Base-by-base conservation (phyloP, 2,888 invertebrate genomes). In the Eurois occulta region DNA sequence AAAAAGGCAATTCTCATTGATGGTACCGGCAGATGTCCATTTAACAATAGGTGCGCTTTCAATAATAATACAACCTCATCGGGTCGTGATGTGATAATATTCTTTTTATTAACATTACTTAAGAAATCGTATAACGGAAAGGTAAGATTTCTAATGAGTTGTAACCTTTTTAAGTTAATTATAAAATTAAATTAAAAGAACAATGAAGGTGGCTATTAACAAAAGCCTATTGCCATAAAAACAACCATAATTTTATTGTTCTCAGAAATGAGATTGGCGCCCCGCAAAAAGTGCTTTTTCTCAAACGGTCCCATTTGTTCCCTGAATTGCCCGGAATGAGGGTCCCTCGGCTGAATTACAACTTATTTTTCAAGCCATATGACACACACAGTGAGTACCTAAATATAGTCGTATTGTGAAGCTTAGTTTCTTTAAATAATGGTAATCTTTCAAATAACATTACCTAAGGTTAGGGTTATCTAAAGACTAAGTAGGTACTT, bases 201-300 rank as follows among this genome's bases (percentile, higher is more conserved):
- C n/a, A 76, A 77, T 78, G 74, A 52, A 66, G 62, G 24, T 60
- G 69, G 32, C 62, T 69, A 79, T 85, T 84, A 81, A 78, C 72
- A 78, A 84, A 85, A 82, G 82, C 82, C 84, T 83, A 82, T 81
- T 69, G 78, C 78, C 73, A 89, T 86, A 87, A 88, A 84, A 87
- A 87, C 87, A 87, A 89, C 90, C 75, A 67, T 84, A 67, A 89
- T 89, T 90, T 66, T 89, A 91, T 90, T 90, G 88, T 91, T 90
- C 90, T 84, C 83, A 89, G 89, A 92, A 93, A 93, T 90, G 89
- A 91, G 88, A 91, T 91, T 87, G 89, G 87, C 88, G 89, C 88
- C 90, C 90, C 90, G 91, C 91, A 94, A 94, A 94, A 94, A 94
- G 91, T 91, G 91, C 88, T 92, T 89, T 90, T 91, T 91, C 90